These are phyloP conservation scores for Thymelicus lineola DNA, from an alignment of 2,888 invertebrate genomes.

Conservation along the genomic window DNA sequence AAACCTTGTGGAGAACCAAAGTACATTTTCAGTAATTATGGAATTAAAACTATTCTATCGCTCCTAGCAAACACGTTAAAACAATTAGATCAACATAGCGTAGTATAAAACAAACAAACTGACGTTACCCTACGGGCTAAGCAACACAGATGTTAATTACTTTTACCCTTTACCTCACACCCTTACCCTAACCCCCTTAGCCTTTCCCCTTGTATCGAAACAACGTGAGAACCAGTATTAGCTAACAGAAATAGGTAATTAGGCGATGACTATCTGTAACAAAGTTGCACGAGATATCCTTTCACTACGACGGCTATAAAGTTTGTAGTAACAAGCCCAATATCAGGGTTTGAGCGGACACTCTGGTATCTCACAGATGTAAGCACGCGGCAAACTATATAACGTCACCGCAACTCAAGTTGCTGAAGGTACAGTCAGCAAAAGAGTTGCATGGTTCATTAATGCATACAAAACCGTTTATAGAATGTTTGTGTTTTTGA, in stretches of 20 bases:
- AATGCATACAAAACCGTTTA: too few species aligned
- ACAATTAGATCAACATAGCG: constrained; percentile 4
- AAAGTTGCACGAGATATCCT: not conserved
- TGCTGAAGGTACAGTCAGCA: too few species aligned
- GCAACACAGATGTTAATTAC: constrained; percentile 14
- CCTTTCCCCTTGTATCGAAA: constrained; percentile 4
- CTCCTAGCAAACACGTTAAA: not conserved
- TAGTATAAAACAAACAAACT: constrained; percentile 3
- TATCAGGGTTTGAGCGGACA: too few species aligned
- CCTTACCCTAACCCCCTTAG: not conserved
- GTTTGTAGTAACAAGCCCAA: not conserved
- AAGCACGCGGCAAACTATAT: too few species aligned
- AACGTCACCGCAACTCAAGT: too few species aligned
- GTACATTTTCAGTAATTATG: not conserved
- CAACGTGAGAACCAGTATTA: constrained; percentile 6
- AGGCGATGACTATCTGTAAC: constrained; percentile 14
- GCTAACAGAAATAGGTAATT: constrained; percentile 12
- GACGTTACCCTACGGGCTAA: constrained; percentile 3
- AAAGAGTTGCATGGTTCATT: too few species aligned
- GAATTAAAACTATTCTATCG: not conserved
- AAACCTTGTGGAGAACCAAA: too few species aligned
- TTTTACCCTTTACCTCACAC: constrained; percentile 6
- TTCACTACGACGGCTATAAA: not conserved
- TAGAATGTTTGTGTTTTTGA: too few species aligned
- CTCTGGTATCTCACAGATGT: too few species aligned